A percentile compares a stretch with the other conserved stretches of the same genome.
phyloP scores from a whole-genome alignment of 2,888 invertebrate genomes.

The Hirtodrosophila confusa region DNA sequence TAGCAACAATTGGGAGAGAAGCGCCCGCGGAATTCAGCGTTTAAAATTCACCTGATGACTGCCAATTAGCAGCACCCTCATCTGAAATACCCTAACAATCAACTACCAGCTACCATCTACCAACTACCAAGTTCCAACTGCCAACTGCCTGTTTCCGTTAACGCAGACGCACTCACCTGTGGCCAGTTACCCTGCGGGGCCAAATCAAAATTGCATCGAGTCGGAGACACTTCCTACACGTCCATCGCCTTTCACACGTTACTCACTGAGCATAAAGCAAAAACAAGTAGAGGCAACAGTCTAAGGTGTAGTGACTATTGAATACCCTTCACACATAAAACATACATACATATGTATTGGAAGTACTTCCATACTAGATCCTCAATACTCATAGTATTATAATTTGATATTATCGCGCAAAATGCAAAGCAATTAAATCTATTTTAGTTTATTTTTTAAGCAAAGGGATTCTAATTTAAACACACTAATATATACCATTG shows the following conservation, averaged over 20 bases:
- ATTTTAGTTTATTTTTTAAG: no score
- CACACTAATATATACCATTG: no score
- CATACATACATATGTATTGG: no score
- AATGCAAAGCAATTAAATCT: no score
- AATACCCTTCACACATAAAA: slow-evolving; percentile 14
- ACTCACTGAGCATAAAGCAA: slow-evolving; percentile 70
- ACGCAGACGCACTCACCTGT: slow-evolving; percentile 65
- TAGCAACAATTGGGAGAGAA: not conserved
- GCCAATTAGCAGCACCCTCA: slow-evolving; percentile 47
- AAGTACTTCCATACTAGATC: no score
- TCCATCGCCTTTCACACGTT: slow-evolving; percentile 66
- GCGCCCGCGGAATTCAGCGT: slow-evolving; percentile 21
- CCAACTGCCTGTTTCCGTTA: slow-evolving; percentile 50
- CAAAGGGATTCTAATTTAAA: no score
- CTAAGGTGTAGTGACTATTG: not conserved
- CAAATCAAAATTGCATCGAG: slow-evolving; percentile 70
- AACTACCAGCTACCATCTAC: slow-evolving; percentile 9
- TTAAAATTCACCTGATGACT: slow-evolving; percentile 16
- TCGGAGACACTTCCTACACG: slow-evolving; percentile 58
- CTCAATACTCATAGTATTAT: no score
- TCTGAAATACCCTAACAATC: slow-evolving; percentile 10
- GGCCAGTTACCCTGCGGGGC: slow-evolving; percentile 55
- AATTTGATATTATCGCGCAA: no score
- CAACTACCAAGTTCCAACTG: slow-evolving; percentile 28
- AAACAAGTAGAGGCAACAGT: not conserved